Evolutionary conservation across 1,140 invertebrate genomes (phyloP), one percentile per base, ranked within the genome.

Genomic region (Procambarus virginalis): DNA sequence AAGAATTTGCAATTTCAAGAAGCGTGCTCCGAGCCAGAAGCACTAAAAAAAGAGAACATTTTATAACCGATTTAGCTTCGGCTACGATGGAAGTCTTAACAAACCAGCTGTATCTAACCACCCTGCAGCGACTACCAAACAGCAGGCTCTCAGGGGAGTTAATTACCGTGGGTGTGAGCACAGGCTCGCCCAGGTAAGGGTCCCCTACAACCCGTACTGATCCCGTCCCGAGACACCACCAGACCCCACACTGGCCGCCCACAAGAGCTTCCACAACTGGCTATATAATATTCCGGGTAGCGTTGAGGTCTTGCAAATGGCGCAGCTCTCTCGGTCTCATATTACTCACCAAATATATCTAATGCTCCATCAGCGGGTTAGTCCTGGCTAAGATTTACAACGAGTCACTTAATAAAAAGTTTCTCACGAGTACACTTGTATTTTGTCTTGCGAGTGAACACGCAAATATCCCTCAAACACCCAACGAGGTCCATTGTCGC

Each of bases 251-350:
- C 4, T 10, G 17, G 17, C 12, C 10, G 17, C 60, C 12, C 0
- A 51, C 55, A 2, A n/a, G 55, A 22, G 9, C 22, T 0, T 20
- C 2, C 49, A 3, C 49, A 17, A 20, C 49, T 10, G 6, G 45
- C 77, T 34, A 34, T 17, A 17, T 14, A 9, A 10, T 12, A 46
- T 14, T 20, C 51, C 51, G 17, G 20, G 20, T 80, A 2, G 2
- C 46, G 78, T 80, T 80, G 51, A 80, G 49, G 22, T 80, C 78
- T 80, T 80, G 78, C 78, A 80, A 80, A 80, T 80, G 78, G 78
- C 78, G 78, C 78, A 17, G 78, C n/a, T 4, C 5, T 49, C 78
- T 49, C 78, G 17, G 5, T 20, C n/a, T 77, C 51, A 51, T 48
- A 49, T 9, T 78, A 48, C 51, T 12, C 51, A 4, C 12, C 51